These are phyloP conservation scores for Haliclystus octoradiatus DNA, from an alignment of 30 jellyfish, hydroid and myxozoan genomes.

Conservation along the genomic window DNA sequence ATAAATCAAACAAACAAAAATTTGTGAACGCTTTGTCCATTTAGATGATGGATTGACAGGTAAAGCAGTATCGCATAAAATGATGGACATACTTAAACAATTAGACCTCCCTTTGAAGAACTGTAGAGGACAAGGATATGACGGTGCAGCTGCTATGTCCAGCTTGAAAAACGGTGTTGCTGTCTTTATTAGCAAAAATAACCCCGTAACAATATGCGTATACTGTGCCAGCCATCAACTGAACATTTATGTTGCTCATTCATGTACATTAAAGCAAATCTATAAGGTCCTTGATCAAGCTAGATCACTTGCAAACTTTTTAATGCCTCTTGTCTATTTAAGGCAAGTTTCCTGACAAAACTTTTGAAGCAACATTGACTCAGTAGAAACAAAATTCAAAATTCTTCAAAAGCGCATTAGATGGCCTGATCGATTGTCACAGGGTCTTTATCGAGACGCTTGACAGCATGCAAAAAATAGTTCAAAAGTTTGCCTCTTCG, in stretches of 20 bases:
- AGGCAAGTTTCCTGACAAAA: too few species aligned
- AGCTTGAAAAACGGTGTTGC: constrained; percentile 31
- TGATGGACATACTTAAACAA: constrained; percentile 11
- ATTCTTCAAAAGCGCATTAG: too few species aligned
- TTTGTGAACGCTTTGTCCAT: constrained; percentile 8
- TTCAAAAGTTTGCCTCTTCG: constrained; percentile 13
- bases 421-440: constrained; percentile 18
- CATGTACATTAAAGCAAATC: constrained; percentile 1
- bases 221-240: constrained; percentile 33
- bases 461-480: constrained; percentile 22
- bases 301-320: constrained; percentile 4
- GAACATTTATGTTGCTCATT: constrained; percentile 24
- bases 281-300: constrained; percentile 11
- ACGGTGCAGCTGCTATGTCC: constrained; percentile 42
- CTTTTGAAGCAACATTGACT: too few species aligned
- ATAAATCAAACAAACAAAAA: constrained; percentile 15
- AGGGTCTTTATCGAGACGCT: constrained; percentile 16
- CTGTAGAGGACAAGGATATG: constrained; percentile 45
- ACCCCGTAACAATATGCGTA: constrained; percentile 40
- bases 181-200: constrained; percentile 2
- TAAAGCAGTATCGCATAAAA: not conserved
- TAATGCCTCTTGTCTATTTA: too few species aligned
- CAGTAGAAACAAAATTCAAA: too few species aligned
- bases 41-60: constrained; percentile 22
- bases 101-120: constrained; percentile 6